phyloP scores from a whole-genome alignment of 2,888 invertebrate species.

The Ichneumon xanthorius region DNA sequence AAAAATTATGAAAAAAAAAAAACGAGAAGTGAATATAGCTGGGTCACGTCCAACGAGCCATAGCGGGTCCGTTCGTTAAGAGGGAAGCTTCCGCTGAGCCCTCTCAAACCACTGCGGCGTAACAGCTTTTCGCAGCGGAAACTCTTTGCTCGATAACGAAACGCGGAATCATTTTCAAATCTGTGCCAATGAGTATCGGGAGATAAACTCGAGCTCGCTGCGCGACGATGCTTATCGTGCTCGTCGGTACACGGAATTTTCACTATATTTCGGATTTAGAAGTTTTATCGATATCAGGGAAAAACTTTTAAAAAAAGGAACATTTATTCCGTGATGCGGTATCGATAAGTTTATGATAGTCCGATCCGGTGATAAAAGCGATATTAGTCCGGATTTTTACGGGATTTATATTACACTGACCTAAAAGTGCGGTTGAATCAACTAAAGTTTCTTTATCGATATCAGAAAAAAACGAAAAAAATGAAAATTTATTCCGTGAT shows the following conservation, averaged over 20 bases:
- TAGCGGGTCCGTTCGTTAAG: constrained; percentile 33
- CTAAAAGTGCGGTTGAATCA: not conserved
- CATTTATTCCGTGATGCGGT: not conserved
- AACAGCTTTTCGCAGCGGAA: not conserved
- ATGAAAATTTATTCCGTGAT: too few species aligned
- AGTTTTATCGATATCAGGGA: not conserved
- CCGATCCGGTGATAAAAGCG: not conserved
- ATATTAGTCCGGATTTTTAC: not conserved
- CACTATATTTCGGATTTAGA: not conserved
- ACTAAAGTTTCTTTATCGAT: not conserved
- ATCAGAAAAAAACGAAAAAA: not conserved
- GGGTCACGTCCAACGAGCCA: constrained; percentile 41
- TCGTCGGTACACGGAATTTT: not conserved
- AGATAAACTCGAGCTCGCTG: not conserved
- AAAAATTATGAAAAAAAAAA: constrained; percentile 16
- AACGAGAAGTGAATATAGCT: constrained; percentile 19
- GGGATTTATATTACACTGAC: not conserved
- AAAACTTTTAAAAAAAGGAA: not conserved
- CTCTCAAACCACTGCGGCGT: not conserved
- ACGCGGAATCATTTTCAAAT: constrained; percentile 2
- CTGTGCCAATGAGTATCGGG: not conserved
- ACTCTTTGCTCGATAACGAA: not conserved
- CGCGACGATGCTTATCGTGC: not conserved
- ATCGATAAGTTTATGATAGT: not conserved
- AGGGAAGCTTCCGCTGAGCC: constrained; percentile 22